These are phyloP conservation scores for Melanchra persicariae DNA, from an alignment of 2,888 invertebrate genomes.

Conservation along the genomic window DNA sequence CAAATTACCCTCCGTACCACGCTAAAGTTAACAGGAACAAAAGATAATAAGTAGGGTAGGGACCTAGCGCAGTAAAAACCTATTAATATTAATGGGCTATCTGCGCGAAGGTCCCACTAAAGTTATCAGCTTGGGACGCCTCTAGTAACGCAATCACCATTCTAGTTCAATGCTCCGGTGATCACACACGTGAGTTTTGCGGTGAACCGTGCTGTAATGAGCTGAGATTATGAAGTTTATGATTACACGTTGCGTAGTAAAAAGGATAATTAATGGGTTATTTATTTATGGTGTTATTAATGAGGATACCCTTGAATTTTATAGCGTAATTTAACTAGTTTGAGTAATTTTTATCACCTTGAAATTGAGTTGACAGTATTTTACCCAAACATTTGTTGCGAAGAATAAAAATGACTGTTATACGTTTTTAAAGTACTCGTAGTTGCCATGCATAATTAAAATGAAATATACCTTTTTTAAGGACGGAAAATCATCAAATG, in stretches of 20 bases:
- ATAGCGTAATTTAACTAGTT: background rate
- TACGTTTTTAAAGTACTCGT: background rate
- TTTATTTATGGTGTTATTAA: background rate
- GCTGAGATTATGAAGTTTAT: constrained; percentile 26
- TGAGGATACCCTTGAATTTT: background rate
- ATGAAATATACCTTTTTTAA: no score
- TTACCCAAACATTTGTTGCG: background rate
- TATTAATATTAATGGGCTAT: constrained; percentile 66
- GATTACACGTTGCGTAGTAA: constrained; percentile 7
- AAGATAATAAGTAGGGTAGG: constrained; percentile 60
- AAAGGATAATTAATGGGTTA: background rate
- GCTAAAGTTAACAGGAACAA: constrained; percentile 55
- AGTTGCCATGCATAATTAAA: background rate
- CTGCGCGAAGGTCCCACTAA: constrained; percentile 55
- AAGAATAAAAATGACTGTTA: background rate
- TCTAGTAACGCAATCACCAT: constrained; percentile 60
- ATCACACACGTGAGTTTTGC: constrained; percentile 47
- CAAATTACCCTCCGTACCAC: constrained; percentile 35
- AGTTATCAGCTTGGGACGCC: constrained; percentile 59
- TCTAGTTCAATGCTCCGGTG: constrained; percentile 54
- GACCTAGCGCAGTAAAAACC: constrained; percentile 58
- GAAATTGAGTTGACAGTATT: background rate
- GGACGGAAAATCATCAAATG: no score
- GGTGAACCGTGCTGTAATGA: constrained; percentile 35
- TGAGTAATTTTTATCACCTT: background rate